These are phyloP conservation scores for Maniola hyperantus DNA, from an alignment of 2,888 invertebrate species.

Conservation along the genomic window DNA sequence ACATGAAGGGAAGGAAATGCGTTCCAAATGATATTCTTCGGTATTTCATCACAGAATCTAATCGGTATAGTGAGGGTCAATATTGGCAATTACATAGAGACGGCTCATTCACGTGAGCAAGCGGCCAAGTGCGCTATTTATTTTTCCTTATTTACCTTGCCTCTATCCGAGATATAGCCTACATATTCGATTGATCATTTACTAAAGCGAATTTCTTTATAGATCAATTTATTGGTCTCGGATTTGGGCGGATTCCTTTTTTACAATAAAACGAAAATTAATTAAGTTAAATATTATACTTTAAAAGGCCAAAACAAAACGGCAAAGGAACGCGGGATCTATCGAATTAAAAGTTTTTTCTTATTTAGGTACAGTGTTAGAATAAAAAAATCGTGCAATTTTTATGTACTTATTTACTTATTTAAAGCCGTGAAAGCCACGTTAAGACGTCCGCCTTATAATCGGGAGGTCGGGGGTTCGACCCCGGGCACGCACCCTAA, in stretches of 20 bases:
- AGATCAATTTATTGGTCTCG: constrained; percentile 2
- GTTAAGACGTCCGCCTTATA: too few relatives aligned
- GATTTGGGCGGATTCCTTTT: neutral
- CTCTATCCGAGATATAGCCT: neutral
- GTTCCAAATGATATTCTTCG: constrained; percentile 12
- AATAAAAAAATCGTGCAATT: too few relatives aligned
- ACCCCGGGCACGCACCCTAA: too few relatives aligned
- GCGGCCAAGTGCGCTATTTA: constrained; percentile 24
- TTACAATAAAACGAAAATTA: too few relatives aligned
- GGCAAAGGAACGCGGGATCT: too few relatives aligned
- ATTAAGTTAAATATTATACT: too few relatives aligned
- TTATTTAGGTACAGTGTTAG: too few relatives aligned
- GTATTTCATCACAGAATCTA: constrained; percentile 9
- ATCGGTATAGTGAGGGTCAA: constrained; percentile 23
- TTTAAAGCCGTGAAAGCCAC: too few relatives aligned
- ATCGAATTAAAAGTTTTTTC: too few relatives aligned
- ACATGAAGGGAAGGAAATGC: constrained; percentile 7
- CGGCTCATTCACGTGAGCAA: constrained; percentile 24
- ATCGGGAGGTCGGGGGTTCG: too few relatives aligned
- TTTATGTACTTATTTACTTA: too few relatives aligned
- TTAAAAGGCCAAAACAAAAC: too few relatives aligned
- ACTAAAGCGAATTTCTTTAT: neutral
- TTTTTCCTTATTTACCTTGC: constrained; percentile 19
- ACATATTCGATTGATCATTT: constrained; percentile 11
- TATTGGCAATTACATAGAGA: constrained; percentile 24